Conservation (phyloP, 2,888 invertebrate species). For the Cynaeus angustus region DNA sequence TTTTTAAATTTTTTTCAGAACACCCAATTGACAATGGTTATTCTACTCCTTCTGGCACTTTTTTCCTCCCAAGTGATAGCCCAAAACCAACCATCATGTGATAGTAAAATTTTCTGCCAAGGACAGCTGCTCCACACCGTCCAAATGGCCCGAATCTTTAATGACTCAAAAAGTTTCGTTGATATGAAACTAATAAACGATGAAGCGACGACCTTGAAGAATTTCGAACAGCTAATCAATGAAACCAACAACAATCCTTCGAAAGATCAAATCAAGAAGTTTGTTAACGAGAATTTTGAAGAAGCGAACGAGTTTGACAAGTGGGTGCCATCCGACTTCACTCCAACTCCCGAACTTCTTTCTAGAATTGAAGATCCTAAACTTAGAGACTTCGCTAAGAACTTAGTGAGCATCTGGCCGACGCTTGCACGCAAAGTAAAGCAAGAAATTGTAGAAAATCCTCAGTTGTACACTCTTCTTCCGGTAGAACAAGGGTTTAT, state of each 20-base stretch:
- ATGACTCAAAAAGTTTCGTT: constrained; percentile 89
- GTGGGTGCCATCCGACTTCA: constrained; percentile 78
- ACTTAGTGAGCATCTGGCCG: constrained; percentile 79
- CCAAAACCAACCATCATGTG: constrained; percentile 64
- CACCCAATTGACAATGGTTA: not conserved
- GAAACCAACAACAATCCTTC: constrained; percentile 73
- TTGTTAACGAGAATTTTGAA: constrained; percentile 76
- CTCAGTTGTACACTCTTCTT: constrained; percentile 68
- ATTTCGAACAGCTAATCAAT: constrained; percentile 75
- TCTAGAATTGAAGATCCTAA: constrained; percentile 77
- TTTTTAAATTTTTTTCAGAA: not conserved
- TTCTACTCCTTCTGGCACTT: not conserved
- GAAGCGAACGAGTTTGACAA: constrained; percentile 75
- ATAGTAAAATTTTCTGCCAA: constrained; percentile 82
- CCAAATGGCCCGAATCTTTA: constrained; percentile 79
- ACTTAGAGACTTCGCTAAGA: constrained; percentile 76
- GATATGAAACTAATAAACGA: constrained; percentile 80
- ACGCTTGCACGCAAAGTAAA: constrained; percentile 77
- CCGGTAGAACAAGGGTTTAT: constrained; percentile 76
- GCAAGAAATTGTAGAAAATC: constrained; percentile 73
- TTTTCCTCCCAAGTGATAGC: not conserved
- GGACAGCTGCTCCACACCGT: constrained; percentile 83
- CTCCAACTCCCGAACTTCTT: constrained; percentile 76
- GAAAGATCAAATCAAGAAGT: constrained; percentile 71
- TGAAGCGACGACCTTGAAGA: constrained; percentile 74